phyloP scores from a whole-genome alignment of 2,888 invertebrate genomes.

The Drosophila stalkeri region DNA sequence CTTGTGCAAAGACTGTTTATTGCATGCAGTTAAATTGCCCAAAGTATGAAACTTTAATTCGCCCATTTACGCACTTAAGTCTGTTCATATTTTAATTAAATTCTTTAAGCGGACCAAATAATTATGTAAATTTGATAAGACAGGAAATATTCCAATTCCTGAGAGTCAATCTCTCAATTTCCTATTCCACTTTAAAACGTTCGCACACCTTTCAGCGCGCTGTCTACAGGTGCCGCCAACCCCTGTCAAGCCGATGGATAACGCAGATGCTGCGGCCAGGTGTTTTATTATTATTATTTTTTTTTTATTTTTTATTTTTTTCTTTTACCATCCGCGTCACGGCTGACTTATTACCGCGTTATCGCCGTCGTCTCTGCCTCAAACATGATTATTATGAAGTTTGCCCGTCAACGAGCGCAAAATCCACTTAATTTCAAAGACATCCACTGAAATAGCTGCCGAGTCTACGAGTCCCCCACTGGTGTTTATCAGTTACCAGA shows the following conservation, averaged over 20 bases:
- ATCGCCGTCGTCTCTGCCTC: conserved; percentile 38
- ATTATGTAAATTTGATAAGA: conserved; percentile 70
- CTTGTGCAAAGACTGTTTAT: conserved; percentile 30
- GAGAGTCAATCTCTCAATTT: conserved; percentile 48
- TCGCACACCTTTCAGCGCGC: conserved; percentile 30
- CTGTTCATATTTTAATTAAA: conserved; percentile 58
- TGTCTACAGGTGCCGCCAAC: conserved; percentile 37
- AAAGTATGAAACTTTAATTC: conserved; percentile 33
- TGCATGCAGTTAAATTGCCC: conserved; percentile 39
- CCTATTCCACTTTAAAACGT: conserved; percentile 28
- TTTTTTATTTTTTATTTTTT: conserved; percentile 40
- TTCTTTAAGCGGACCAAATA: conserved; percentile 53
- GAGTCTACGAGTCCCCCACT: not conserved
- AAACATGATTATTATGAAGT: conserved; percentile 70
- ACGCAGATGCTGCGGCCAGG: conserved; percentile 43
- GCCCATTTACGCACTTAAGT: conserved; percentile 28
- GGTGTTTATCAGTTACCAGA: conserved; percentile 21
- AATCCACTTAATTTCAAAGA: conserved; percentile 65
- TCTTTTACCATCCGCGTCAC: conserved; percentile 35
- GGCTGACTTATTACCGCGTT: conserved; percentile 61
- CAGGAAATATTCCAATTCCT: conserved; percentile 54
- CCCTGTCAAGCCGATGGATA: conserved; percentile 40
- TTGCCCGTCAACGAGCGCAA: conserved; percentile 53
- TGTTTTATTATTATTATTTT: conserved; percentile 33
- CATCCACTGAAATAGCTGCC: conserved; percentile 12